A percentile compares a stretch with the other conserved stretches of the same genome.
Conservation (phyloP, 2,113 vertebrate genomes). For the Podiceps cristatus region DNA sequence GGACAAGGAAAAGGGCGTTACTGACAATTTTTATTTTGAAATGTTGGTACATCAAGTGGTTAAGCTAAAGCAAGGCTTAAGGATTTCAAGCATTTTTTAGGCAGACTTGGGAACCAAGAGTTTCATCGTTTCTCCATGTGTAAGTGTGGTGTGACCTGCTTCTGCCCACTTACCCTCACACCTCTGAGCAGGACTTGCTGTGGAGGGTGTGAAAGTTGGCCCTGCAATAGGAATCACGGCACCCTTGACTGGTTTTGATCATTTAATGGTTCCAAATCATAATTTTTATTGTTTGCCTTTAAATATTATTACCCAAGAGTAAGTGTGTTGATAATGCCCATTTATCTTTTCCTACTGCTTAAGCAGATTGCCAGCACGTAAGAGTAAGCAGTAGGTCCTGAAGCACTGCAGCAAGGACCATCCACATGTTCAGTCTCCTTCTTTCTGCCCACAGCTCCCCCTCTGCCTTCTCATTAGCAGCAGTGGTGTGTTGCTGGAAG, state of each 20-base stretch:
- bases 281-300: neutral
- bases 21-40: neutral
- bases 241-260: neutral
- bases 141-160: neutral
- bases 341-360: neutral
- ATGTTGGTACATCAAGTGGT: neutral
- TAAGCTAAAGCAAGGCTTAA: neutral
- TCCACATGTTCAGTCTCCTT: neutral
- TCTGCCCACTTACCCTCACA: neutral
- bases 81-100: neutral
- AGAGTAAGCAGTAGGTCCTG: neutral
- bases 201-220: neutral
- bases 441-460: neutral
- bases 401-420: neutral
- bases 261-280: neutral
- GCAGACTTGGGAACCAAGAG: neutral
- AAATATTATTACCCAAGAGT: neutral
- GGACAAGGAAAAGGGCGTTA: neutral
- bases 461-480: neutral
- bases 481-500: neutral
- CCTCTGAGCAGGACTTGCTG: neutral
- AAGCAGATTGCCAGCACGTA: neutral
- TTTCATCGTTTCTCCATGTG: neutral
- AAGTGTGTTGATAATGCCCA: neutral
- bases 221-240: neutral